Evolutionary conservation across 2,797 vertebrate genomes (phyloP), one percentile per base, ranked within the genome.

Genomic region (Orientallactaga sibirica): DNA sequence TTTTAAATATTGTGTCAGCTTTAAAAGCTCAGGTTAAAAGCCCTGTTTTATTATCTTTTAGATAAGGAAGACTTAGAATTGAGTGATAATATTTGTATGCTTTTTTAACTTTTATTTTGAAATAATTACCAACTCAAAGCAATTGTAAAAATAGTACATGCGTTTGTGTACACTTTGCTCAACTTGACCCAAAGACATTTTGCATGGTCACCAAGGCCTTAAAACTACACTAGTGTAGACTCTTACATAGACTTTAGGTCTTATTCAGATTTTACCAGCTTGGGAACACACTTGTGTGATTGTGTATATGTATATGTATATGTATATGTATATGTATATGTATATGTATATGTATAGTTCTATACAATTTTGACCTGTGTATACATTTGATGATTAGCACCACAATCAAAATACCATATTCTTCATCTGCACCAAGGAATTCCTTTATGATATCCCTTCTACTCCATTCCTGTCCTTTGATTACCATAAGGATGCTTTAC

Each of bases 101-200:
- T 27, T 20, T 27, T 33, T 15, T n/a, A 48, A 64, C 2, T 27
- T 74, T 94, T 64, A 22, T 75, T 93, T 85, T 64, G 8, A 91
- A 88, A 91, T 43, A 77, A 84, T 68, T 85, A 81, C 67, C 3
- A 55, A 82, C 25, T 76, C 19, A 73, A 86, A 29, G 43, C 91
- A 80, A 25, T 25, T 74, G 15, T 3, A 90, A 89, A 95, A 77
- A 79, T 6, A 58, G 2, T 37, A 58, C 3, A 77, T 12, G 25
- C 8, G 25, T 71, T 19, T 70, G 8, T 86, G 24, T 43, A 52
- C 2, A 15, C 7, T 79, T 48, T 85, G n/a, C 9, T 24, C 58
- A 87, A 25, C 22, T 87, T 78, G 10, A 5, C 41, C 81, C 5
- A 15, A 61, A 24, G 6, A 71, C 14, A 79, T 58, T 43, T 83